Base-by-base conservation (phyloP, 2,797 vertebrate species). In the Pitangus sulphuratus region DNA sequence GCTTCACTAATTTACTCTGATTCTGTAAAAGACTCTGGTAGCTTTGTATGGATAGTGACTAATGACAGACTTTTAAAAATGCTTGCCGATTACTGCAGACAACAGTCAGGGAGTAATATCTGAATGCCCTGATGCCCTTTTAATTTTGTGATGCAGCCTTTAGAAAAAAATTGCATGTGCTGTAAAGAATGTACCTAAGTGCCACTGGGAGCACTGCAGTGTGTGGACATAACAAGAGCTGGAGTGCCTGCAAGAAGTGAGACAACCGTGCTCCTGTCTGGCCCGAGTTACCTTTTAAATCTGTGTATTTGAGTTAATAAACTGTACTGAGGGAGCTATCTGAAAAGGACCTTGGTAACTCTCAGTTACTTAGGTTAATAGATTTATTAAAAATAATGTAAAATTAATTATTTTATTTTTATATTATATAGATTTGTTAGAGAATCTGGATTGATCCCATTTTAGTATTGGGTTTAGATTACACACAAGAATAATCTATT, bases 401-500 rank as follows among this genome's bases (percentile, higher is more conserved):
- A 89, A 45, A 61, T 51, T 6, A 45, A 17, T 53, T 50, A 5
- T 65, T 87, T 60, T 16, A 16, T 50, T 9, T 60, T 47, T 83
- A 13, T 66, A 17, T 71, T 68, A 26, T 50, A 31, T 48, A 39
- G 8, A 30, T 12, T 69, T 8, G 21, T 39, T 12, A 39, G 17
- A 65, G 5, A 85, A 37, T 58, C 4, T 40, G 22, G 20, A 25
- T 74, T 51, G 8, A 61, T 65, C 20, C 26, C 8, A n/a, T 76
- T 58, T 58, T 87, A 47, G 16, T 62, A 13, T 24, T 86, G 40
- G 44, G 66, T 62, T n/a, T 72, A 93, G 51, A 68, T 89, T 95
- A 78, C 68, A 40, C 50, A 45, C 83, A 92, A 89, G 69, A 94
- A 89, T 95, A 95, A 90, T 78, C 50, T 95, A 75, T 95, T 97